These are phyloP conservation scores for Capromys pilorides DNA, from an alignment of 2,797 vertebrate genomes.

Conservation along the genomic window DNA sequence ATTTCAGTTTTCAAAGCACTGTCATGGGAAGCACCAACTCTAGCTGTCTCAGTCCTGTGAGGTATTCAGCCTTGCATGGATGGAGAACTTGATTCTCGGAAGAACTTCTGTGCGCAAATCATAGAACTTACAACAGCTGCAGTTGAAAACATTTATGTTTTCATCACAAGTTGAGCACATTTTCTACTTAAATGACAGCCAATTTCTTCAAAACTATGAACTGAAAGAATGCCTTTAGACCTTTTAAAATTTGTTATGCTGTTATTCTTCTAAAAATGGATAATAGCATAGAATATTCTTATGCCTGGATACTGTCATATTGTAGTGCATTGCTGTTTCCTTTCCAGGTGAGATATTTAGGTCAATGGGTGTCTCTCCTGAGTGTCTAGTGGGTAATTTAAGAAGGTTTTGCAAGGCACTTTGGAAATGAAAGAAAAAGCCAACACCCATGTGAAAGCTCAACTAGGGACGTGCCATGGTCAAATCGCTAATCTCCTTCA, in stretches of 20 bases:
- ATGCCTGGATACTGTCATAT: neutral
- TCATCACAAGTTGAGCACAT: neutral
- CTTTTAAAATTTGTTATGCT: neutral
- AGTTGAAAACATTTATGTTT: conserved; percentile 13
- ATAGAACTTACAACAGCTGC: neutral
- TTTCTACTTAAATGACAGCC: neutral
- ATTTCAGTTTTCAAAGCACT: conserved; percentile 22
- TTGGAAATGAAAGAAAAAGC: neutral
- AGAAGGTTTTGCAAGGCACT: conserved; percentile 4
- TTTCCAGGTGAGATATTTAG: neutral
- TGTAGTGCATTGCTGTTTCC: neutral
- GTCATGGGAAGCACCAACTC: neutral
- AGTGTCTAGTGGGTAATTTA: neutral
- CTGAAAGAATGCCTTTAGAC: neutral
- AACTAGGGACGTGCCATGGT: neutral
- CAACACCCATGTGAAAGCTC: neutral
- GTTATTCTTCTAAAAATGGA: conserved; percentile 1
- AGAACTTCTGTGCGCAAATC: neutral
- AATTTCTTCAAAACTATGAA: neutral
- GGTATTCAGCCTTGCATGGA: conserved; percentile 1
- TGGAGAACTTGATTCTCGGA: neutral
- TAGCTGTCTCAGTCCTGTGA: neutral
- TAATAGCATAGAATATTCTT: neutral
- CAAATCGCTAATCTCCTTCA: neutral
- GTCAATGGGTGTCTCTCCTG: neutral